Evolutionary conservation across 2,888 invertebrate genomes (phyloP).

Genomic region (Polydesmus complanatus): DNA sequence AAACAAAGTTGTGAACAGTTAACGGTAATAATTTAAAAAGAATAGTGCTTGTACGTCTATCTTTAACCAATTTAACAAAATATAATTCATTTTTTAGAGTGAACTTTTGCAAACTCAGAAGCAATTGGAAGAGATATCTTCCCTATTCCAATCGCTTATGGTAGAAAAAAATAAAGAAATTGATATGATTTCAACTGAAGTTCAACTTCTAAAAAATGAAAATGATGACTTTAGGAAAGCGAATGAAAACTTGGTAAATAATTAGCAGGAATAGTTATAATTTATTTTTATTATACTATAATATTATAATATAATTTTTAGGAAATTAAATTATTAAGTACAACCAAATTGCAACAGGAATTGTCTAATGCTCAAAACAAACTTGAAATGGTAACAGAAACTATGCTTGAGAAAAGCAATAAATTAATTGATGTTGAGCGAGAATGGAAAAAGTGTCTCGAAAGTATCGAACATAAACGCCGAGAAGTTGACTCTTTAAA

Average conservation of each 20-base stretch:
- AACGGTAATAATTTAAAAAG: not conserved
- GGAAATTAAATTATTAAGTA: not conserved
- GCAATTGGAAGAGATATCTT: conserved; percentile 11
- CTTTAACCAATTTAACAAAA: too few species aligned
- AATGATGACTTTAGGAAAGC: not conserved
- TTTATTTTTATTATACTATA: not conserved
- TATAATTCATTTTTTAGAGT: not conserved
- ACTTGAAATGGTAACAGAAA: not conserved
- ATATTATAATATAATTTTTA: not conserved
- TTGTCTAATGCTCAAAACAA: not conserved
- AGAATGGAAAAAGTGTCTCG: conserved; percentile 39
- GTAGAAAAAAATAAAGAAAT: conserved; percentile 32
- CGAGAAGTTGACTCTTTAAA: conserved; percentile 18
- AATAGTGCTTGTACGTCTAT: not conserved
- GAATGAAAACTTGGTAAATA: not conserved
- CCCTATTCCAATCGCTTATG: conserved; percentile 26
- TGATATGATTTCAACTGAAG: conserved; percentile 26
- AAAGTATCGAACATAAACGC: conserved; percentile 28
- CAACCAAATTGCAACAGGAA: not conserved
- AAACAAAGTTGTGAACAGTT: not conserved
- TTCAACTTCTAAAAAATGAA: conserved; percentile 17
- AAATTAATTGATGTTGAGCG: conserved; percentile 30
- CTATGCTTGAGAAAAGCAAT: not conserved
- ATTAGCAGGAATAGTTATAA: not conserved
- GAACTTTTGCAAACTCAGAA: conserved; percentile 12